phyloP scores from a whole-genome alignment of 2,888 invertebrate genomes.

The Nomada flava region DNA sequence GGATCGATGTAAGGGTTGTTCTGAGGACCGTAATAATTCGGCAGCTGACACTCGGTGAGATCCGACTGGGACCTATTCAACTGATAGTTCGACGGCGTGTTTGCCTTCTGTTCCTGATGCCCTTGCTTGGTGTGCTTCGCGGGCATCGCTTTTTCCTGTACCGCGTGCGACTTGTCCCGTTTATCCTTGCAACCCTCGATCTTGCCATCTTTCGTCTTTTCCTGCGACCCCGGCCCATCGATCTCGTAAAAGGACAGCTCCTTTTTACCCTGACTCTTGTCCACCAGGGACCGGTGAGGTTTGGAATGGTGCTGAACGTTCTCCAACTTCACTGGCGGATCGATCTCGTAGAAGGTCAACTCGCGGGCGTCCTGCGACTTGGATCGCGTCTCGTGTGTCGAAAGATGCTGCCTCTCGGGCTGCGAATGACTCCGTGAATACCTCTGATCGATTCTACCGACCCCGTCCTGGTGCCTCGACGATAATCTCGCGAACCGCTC shows the following conservation, averaged over 20 bases:
- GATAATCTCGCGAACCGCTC: constrained; percentile 63
- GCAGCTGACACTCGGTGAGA: constrained; percentile 69
- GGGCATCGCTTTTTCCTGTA: constrained; percentile 62
- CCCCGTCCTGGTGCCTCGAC: constrained; percentile 67
- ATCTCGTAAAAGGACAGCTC: constrained; percentile 81
- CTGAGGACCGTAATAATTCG: constrained; percentile 73
- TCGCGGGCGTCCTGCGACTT: constrained; percentile 80
- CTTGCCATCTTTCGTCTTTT: constrained; percentile 71
- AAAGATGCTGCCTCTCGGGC: constrained; percentile 78
- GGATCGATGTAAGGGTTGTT: constrained; percentile 76
- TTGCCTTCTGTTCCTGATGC: constrained; percentile 74
- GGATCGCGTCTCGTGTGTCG: constrained; percentile 76
- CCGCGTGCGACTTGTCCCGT: constrained; percentile 57
- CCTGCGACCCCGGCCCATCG: constrained; percentile 74
- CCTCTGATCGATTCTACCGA: constrained; percentile 72
- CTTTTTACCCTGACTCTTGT: constrained; percentile 70
- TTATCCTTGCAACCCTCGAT: constrained; percentile 69
- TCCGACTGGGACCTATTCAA: constrained; percentile 73
- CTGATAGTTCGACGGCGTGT: constrained; percentile 62
- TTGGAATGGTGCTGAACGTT: constrained; percentile 71
- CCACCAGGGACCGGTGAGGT: constrained; percentile 68
- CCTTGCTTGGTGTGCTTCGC: constrained; percentile 56
- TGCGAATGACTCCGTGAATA: constrained; percentile 79
- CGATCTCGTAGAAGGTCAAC: constrained; percentile 79
- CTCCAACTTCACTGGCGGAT: constrained; percentile 74